Evolutionary conservation across 2,888 invertebrate genomes (phyloP).

Genomic region (Nemapogon koenigi): DNA sequence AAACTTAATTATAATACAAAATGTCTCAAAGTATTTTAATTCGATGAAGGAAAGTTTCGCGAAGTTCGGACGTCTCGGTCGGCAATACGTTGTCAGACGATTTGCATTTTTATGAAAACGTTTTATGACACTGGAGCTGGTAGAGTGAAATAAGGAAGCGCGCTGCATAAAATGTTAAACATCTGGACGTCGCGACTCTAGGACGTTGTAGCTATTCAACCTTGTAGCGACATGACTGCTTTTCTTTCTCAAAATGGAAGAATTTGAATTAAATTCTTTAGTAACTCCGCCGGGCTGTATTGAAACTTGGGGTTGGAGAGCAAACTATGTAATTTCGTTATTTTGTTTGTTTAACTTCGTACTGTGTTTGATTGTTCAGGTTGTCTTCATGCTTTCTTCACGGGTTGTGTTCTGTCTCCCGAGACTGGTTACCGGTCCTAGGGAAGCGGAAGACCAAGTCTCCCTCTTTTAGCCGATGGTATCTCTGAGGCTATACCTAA

Average conservation of each 20-base stretch:
- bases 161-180: conserved; percentile 35
- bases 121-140: conserved; percentile 29
- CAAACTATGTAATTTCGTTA: too few relatives aligned
- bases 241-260: not conserved
- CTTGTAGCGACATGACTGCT: conserved; percentile 5
- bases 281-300: too few relatives aligned
- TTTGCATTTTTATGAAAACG: conserved; percentile 62
- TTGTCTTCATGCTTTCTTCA: too few relatives aligned
- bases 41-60: conserved; percentile 38
- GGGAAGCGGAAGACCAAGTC: too few relatives aligned
- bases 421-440: too few relatives aligned
- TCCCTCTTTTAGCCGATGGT: too few relatives aligned
- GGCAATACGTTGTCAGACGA: conserved; percentile 47
- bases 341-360: too few relatives aligned
- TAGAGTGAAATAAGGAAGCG: conserved; percentile 16
- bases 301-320: too few relatives aligned
- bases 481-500: too few relatives aligned
- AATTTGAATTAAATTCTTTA: conserved; percentile 1
- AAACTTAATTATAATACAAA: conserved; percentile 16
- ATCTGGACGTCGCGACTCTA: conserved; percentile 30
- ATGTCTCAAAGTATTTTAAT: conserved; percentile 49
- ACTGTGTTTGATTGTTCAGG: too few relatives aligned
- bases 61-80: conserved; percentile 25
- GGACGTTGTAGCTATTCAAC: conserved; percentile 33
- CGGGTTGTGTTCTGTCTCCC: too few relatives aligned